phyloP scores from a whole-genome alignment of 1,140 invertebrate species.

The Polyergus mexicanus region DNA sequence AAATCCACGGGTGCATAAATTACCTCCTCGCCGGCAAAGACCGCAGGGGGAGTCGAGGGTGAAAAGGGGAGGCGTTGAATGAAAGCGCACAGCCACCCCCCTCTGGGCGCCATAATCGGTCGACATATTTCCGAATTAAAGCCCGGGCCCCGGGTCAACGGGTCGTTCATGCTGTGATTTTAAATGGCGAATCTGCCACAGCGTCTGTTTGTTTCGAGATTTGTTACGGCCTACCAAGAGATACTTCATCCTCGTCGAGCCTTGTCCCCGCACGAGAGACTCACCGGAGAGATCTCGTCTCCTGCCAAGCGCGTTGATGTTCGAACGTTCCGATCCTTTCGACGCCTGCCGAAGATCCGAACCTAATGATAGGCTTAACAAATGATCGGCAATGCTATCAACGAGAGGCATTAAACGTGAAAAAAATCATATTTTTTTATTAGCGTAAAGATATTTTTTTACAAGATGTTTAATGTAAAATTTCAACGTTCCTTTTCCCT shows the following conservation, averaged over 20 bases:
- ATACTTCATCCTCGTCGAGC: conserved; percentile 2
- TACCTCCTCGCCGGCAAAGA: conserved; percentile 47
- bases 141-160: conserved; percentile 66
- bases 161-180: conserved; percentile 80
- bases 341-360: conserved; percentile 66
- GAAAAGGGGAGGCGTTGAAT: conserved; percentile 35
- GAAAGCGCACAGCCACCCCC: conserved; percentile 68
- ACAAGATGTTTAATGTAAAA: neutral
- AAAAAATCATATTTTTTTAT: neutral
- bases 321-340: conserved; percentile 63
- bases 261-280: neutral
- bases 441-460: neutral
- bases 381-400: conserved; percentile 72
- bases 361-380: conserved; percentile 72
- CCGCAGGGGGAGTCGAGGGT: neutral
- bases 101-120: conserved; percentile 78
- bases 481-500: neutral
- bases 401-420: conserved; percentile 50
- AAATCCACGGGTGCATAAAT: conserved; percentile 79
- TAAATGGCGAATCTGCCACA: conserved; percentile 76
- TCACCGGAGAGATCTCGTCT: neutral
- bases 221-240: conserved; percentile 73
- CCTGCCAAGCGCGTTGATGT: conserved; percentile 43
- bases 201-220: conserved; percentile 78
- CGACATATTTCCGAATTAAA: conserved; percentile 82